Base-by-base conservation (phyloP, 2,888 invertebrate species). In the Brachyopa scutellaris region DNA sequence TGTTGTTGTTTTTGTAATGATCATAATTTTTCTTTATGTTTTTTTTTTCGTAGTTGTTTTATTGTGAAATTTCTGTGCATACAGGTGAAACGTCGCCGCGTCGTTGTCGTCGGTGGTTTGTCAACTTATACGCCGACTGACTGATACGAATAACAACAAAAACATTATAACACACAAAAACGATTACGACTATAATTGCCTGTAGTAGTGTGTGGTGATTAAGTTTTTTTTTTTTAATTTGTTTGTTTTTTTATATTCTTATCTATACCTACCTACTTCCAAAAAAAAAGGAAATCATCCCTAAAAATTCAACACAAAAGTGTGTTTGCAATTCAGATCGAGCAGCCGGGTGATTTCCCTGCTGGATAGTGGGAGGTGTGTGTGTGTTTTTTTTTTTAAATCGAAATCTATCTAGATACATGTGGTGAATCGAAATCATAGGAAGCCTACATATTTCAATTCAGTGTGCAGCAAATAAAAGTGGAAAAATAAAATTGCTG, bases 61-160 rank as follows among this genome's bases (percentile, higher is more conserved):
- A 53, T 47, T 67, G 61, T 73, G 79, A 79, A 78, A 73, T 67
- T 53, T 74, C 53, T 57, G 73, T 62, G 55, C 62, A 69, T 62
- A 40, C 53, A 74, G 62, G 67, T 74, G 67, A 69, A 67, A 61
- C 47, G 45, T 59, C 9, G 38, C 26, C 31, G 49, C n/a, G n/a
- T n/a, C n/a, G n/a, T n/a, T n/a, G n/a, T n/a, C n/a, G n/a, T n/a
- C n/a, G n/a, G n/a, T n/a, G n/a, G n/a, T n/a, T n/a, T n/a, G n/a
- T n/a, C n/a, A n/a, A n/a, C n/a, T n/a, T n/a, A n/a, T n/a, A n/a
- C n/a, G n/a, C n/a, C n/a, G n/a, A n/a, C n/a, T n/a, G n/a, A n/a
- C n/a, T n/a, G n/a, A n/a, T n/a, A n/a, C n/a, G n/a, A n/a, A n/a
- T n/a, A n/a, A n/a, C n/a, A n/a, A n/a, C n/a, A n/a, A n/a, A n/a